A percentile compares a stretch with the other conserved stretches of the same genome.
Evolutionary conservation across 64 coral and sea anemone species (phyloP).

Genomic region (Stichodactyla helianthus): DNA sequence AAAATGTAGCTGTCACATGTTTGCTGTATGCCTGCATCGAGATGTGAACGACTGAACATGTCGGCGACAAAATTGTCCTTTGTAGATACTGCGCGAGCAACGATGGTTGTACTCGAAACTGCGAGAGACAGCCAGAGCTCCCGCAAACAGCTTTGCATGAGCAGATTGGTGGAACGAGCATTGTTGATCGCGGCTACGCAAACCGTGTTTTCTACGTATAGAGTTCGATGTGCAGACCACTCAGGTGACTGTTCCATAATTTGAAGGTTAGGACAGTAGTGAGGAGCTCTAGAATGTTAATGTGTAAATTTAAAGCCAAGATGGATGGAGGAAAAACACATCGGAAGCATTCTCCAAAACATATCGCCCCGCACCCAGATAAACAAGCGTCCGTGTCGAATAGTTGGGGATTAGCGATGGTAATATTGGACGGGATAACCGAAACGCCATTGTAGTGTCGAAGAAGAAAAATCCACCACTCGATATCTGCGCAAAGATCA

Average conservation of each 20-base stretch:
- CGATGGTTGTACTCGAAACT: conserved; percentile 1
- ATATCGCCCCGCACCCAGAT: conserved; percentile 16
- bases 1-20: too few species aligned
- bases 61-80: conserved; percentile 29
- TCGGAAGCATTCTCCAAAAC: conserved; percentile 23
- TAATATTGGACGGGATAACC: conserved; percentile 25
- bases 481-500: conserved; percentile 14
- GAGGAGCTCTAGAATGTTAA: conserved; percentile 41
- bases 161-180: conserved; percentile 11
- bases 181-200: conserved; percentile 40
- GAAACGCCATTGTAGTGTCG: conserved; percentile 54
- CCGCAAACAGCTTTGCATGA: conserved; percentile 45
- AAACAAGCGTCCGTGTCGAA: conserved; percentile 53
- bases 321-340: conserved; percentile 18
- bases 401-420: conserved; percentile 22
- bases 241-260: conserved; percentile 8
- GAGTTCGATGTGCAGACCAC: conserved; percentile 24
- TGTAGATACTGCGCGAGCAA: conserved; percentile 9
- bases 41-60: conserved; percentile 26
- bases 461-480: conserved; percentile 49
- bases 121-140: conserved; percentile 48
- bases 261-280: conserved; percentile 35
- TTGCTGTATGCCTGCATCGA: background rate
- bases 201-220: conserved; percentile 33
- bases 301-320: conserved; percentile 15